These are phyloP conservation scores for Chelonus insularis DNA, from an alignment of 1,140 invertebrate species.

Conservation along the genomic window DNA sequence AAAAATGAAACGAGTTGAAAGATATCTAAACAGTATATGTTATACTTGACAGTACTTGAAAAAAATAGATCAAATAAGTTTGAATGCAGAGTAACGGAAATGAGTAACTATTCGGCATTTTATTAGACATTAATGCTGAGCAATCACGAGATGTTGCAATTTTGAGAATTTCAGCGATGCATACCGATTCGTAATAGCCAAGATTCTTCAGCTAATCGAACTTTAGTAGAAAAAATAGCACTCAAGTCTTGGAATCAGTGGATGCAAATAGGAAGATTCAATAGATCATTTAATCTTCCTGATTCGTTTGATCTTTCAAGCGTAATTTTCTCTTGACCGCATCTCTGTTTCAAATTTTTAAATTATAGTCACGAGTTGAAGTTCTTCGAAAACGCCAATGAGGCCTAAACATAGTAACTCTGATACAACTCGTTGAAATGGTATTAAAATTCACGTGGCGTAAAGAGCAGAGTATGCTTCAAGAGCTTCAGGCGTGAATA, in stretches of 20 bases:
- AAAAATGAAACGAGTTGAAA: no score
- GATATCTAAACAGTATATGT: no score
- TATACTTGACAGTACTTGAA: no score
- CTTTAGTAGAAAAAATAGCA: not conserved
- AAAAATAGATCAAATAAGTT: no score
- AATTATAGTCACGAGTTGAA: not conserved
- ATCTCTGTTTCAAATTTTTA: not conserved
- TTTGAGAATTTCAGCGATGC: not conserved
- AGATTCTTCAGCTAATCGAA: not conserved
- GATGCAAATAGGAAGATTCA: constrained; percentile 2
- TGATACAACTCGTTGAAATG: not conserved
- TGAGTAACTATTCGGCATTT: not conserved
- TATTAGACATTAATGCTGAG: not conserved
- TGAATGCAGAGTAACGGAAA: no score
- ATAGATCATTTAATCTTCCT: not conserved
- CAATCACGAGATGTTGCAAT: not conserved
- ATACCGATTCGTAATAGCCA: not conserved
- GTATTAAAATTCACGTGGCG: not conserved
- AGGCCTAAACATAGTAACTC: constrained; percentile 1
- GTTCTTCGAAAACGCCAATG: not conserved
- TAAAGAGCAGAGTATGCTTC: not conserved
- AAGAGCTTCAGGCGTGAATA: not conserved
- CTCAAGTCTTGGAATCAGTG: not conserved
- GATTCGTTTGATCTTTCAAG: constrained; percentile 6
- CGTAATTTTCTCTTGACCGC: constrained; percentile 2